A percentile compares a stretch with the other conserved stretches of the same genome.
Conservation (phyloP, 2,797 vertebrate species). For the Columba guinea region DNA sequence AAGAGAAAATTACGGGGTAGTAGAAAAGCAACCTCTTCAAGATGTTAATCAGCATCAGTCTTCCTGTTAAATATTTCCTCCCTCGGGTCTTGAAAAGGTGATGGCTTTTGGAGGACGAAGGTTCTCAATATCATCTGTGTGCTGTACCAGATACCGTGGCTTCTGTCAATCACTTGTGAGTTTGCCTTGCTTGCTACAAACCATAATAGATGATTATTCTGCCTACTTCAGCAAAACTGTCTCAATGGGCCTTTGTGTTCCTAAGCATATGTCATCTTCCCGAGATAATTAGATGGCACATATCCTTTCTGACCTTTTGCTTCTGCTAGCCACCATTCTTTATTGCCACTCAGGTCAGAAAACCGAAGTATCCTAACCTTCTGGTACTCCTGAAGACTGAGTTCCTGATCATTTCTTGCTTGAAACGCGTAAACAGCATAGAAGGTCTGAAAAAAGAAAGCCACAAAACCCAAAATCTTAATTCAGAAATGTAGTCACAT, state of each 20-base stretch:
- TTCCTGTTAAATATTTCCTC: slow-evolving; percentile 14
- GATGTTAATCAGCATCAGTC: slow-evolving; percentile 17
- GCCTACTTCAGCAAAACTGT: neutral
- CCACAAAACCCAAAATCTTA: neutral
- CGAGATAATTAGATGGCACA: slow-evolving; percentile 94
- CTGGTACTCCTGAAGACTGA: slow-evolving; percentile 93
- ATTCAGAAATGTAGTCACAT: neutral
- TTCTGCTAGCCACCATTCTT: slow-evolving; percentile 98
- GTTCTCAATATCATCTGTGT: slow-evolving; percentile 17
- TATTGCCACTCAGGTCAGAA: slow-evolving; percentile 93
- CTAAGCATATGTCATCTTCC: slow-evolving; percentile 96
- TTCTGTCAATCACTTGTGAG: slow-evolving; percentile 52
- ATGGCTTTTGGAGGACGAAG: slow-evolving; percentile 1
- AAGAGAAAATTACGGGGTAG: slow-evolving; percentile 21
- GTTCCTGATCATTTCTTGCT: slow-evolving; percentile 92
- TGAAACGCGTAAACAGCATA: slow-evolving; percentile 95
- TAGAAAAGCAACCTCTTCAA: slow-evolving; percentile 3
- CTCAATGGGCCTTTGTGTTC: neutral
- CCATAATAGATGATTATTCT: slow-evolving; percentile 12
- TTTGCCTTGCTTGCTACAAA: slow-evolving; percentile 35
- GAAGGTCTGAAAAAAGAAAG: slow-evolving; percentile 82
- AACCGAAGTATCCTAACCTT: slow-evolving; percentile 90
- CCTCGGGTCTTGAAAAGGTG: slow-evolving; percentile 12
- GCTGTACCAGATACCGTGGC: neutral
- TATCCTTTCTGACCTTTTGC: slow-evolving; percentile 92